phyloP scores from a whole-genome alignment of 2,888 invertebrate genomes.

The Byasa hedistus region DNA sequence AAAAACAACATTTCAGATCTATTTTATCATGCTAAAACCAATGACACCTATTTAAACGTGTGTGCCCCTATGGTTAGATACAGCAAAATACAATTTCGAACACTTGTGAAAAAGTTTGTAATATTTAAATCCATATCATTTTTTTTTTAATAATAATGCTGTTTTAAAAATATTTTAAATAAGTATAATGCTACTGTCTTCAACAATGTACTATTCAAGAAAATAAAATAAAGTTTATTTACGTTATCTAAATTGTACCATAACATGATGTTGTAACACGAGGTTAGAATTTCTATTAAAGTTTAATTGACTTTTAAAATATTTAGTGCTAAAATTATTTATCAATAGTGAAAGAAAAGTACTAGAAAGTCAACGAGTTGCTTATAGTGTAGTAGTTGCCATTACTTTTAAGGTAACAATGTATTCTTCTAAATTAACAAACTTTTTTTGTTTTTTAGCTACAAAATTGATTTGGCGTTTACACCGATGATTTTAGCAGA shows the following conservation, averaged over 20 bases:
- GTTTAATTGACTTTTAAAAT: too few relatives aligned
- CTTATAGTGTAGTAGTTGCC: too few relatives aligned
- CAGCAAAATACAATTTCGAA: conserved; percentile 81
- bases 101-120: conserved; percentile 68
- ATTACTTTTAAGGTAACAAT: background rate
- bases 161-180: background rate
- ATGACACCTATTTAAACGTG: conserved; percentile 84
- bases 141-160: background rate
- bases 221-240: too few relatives aligned
- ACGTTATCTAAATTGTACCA: too few relatives aligned
- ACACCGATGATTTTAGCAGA: conserved; percentile 98
- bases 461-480: conserved; percentile 93
- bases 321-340: too few relatives aligned
- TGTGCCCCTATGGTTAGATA: conserved; percentile 99
- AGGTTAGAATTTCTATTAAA: too few relatives aligned
- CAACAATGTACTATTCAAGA: too few relatives aligned
- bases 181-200: too few relatives aligned
- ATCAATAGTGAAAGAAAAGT: too few relatives aligned
- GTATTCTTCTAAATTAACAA: background rate
- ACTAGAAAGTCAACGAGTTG: too few relatives aligned
- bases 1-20: conserved; percentile 81
- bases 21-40: conserved; percentile 77
- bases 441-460: conserved; percentile 69
- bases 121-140: background rate
- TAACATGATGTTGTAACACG: too few relatives aligned